A percentile compares a stretch with the other conserved stretches of the same genome.
Conservation (phyloP, 2,888 invertebrate genomes). For the Neria commutata region DNA sequence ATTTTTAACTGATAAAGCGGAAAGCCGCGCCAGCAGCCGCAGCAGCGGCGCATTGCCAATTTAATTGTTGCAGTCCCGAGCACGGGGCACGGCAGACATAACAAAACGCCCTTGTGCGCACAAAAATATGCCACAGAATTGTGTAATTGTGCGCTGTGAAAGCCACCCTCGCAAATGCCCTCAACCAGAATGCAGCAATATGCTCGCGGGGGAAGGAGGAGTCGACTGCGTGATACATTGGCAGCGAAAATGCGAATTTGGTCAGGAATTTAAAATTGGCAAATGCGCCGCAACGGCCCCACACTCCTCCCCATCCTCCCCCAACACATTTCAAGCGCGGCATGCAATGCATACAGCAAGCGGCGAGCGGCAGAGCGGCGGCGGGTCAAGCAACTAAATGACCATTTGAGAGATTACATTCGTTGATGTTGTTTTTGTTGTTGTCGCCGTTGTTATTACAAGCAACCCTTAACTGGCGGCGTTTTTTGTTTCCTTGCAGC, state of each 20-base stretch:
- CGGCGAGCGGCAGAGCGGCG: neutral
- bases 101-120: neutral
- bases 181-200: no score
- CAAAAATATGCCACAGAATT: neutral
- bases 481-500: no score
- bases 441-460: neutral
- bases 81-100: no score
- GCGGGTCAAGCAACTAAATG: constrained; percentile 3
- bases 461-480: neutral
- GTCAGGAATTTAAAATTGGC: no score
- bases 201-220: no score
- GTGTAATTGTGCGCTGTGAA: neutral
- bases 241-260: no score
- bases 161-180: neutral
- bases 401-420: constrained; percentile 11
- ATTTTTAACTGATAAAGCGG: neutral
- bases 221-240: no score
- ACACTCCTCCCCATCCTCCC: no score
- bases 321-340: no score
- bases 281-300: no score
- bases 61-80: neutral
- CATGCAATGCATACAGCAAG: no score
- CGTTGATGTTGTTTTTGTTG: neutral
- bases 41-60: neutral
- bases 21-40: no score